These are phyloP conservation scores for Eupithecia subfuscata DNA, from an alignment of 2,888 invertebrate genomes.

Conservation along the genomic window DNA sequence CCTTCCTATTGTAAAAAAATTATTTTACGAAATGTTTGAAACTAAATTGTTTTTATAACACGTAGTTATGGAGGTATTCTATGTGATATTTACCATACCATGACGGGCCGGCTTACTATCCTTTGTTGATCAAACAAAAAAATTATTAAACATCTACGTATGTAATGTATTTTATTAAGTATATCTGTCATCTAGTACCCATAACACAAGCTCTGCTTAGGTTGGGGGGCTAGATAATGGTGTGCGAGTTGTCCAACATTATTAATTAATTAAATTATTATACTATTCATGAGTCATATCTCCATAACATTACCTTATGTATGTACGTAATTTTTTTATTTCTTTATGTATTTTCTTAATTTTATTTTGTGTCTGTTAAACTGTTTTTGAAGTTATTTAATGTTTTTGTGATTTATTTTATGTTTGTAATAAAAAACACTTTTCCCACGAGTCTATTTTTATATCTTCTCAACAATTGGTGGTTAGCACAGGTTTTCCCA, in stretches of 20 bases:
- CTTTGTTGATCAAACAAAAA: too few species aligned
- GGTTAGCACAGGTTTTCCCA: neutral
- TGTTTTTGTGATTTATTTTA: neutral
- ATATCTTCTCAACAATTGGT: too few species aligned
- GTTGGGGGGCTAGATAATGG: too few species aligned
- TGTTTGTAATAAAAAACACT: neutral
- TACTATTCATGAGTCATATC: neutral
- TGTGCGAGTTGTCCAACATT: too few species aligned
- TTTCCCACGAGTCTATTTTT: neutral
- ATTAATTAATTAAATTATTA: too few species aligned
- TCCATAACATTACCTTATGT: neutral
- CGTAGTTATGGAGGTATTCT: neutral
- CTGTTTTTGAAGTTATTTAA: neutral
- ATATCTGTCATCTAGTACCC: too few species aligned
- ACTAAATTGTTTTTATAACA: neutral
- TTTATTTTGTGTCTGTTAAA: neutral
- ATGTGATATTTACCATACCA: neutral
- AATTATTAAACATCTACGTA: too few species aligned
- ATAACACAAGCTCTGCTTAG: too few species aligned
- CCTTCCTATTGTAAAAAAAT: neutral
- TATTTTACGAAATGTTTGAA: neutral
- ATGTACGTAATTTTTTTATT: neutral
- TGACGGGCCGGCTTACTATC: too few species aligned
- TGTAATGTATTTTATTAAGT: too few species aligned
- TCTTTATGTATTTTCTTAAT: neutral